Percentiles rank a stretch among this genome's conserved stretches.
Conservation (phyloP, 2,797 vertebrate species). For the Hemitrygon akajei region DNA sequence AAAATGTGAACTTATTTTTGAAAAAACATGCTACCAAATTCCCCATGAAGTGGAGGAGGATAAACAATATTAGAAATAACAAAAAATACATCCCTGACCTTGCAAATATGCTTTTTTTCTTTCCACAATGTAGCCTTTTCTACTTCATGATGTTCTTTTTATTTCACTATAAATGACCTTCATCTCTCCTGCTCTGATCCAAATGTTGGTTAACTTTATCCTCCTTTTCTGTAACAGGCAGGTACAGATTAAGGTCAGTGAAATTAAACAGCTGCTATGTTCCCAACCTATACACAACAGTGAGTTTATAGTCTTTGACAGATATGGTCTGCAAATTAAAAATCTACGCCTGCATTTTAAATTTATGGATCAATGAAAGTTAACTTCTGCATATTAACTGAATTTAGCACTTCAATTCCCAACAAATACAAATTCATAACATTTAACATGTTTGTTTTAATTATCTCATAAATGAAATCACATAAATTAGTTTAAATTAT, state of each 20-base stretch:
- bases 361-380: not conserved
- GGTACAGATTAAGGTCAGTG: not conserved
- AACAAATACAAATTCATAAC: not conserved
- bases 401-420: not conserved
- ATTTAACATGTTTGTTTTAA: not conserved
- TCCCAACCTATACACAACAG: not conserved
- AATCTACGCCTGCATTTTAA: not conserved
- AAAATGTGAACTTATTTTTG: not conserved
- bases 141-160: not conserved
- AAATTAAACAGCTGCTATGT: conserved; percentile 16
- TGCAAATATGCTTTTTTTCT: not conserved
- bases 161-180: conserved; percentile 7
- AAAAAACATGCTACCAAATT: not conserved
- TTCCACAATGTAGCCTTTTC: not conserved
- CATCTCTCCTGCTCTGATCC: not conserved
- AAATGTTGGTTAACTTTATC: not conserved
- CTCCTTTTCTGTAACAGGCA: not conserved
- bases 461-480: not conserved
- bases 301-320: not conserved
- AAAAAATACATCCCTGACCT: too few relatives aligned
- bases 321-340: not conserved
- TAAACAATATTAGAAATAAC: not conserved
- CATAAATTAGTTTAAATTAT: too few relatives aligned
- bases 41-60: not conserved
- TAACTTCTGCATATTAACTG: not conserved